phyloP scores from a whole-genome alignment of 2,113 vertebrate species.

The Tychaedon coryphoeus region DNA sequence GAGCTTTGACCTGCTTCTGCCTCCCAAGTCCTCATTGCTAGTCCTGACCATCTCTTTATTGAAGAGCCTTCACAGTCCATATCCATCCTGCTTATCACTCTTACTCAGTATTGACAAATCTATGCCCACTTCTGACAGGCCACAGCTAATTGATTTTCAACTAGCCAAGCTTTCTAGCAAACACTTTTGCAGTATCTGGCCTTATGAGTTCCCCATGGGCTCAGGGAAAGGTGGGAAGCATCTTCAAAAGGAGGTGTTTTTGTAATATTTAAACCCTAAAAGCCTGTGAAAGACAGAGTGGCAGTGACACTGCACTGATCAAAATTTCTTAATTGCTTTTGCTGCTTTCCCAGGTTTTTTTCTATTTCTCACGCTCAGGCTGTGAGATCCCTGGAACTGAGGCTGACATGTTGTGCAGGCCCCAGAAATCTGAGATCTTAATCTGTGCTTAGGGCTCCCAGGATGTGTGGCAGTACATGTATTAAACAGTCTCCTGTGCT shows the following conservation, averaged over 20 bases:
- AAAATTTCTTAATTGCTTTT: neutral
- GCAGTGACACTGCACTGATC: accelerated
- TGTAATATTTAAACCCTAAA: neutral
- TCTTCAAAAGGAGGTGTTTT: neutral
- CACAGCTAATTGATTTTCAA: slow-evolving; percentile 47
- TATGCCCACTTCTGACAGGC: slow-evolving; percentile 21
- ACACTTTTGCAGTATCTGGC: neutral
- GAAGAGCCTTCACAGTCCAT: slow-evolving; percentile 54
- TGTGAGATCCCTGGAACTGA: neutral
- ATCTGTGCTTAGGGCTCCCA: neutral
- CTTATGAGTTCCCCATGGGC: neutral
- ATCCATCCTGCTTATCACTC: slow-evolving; percentile 62
- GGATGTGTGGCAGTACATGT: neutral
- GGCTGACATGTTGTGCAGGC: neutral
- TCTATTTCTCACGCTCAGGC: neutral
- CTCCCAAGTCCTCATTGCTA: neutral
- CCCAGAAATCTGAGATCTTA: neutral
- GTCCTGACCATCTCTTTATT: slow-evolving; percentile 15
- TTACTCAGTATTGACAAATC: slow-evolving; percentile 51
- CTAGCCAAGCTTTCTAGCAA: slow-evolving; percentile 23
- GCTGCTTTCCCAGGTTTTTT: neutral
- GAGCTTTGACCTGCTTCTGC: neutral
- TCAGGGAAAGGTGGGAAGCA: neutral
- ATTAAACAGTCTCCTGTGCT: neutral
- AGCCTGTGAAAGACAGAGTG: neutral